Evolutionary conservation across 2,797 vertebrate genomes (phyloP).

Genomic region (Characodon lateralis): DNA sequence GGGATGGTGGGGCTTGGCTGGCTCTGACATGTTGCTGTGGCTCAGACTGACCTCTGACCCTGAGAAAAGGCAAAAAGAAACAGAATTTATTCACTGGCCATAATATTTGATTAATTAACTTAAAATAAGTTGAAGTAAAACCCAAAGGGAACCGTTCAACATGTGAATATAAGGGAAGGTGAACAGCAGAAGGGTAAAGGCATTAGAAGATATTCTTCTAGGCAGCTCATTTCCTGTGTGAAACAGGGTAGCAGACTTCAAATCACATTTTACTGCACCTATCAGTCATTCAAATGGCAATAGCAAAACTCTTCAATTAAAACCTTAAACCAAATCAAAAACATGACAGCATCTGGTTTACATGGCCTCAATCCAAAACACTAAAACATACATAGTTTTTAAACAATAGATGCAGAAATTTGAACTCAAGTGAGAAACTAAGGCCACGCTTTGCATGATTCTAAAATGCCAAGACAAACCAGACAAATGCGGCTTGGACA

Average conservation of each 20-base stretch:
- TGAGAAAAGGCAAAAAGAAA: conserved; percentile 29
- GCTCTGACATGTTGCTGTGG: conserved; percentile 88
- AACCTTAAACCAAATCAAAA: conserved; percentile 17
- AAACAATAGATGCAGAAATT: background rate
- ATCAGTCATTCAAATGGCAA: conserved; percentile 4
- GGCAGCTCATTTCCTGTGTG: conserved; percentile 64
- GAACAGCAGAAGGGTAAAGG: background rate
- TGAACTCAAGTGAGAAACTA: conserved; percentile 3
- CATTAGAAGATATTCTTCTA: conserved; percentile 19
- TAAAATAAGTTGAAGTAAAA: background rate
- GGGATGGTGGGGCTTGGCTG: conserved; percentile 78
- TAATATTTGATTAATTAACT: background rate
- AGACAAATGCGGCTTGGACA: conserved; percentile 5
- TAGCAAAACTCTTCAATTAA: conserved; percentile 3
- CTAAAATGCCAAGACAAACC: conserved; percentile 20
- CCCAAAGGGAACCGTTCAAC: background rate
- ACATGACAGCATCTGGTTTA: conserved; percentile 22
- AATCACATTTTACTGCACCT: conserved; percentile 16
- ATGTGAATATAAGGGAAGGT: background rate
- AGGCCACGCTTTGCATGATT: conserved; percentile 6
- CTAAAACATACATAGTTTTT: conserved; percentile 1
- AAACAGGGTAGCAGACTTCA: conserved; percentile 47
- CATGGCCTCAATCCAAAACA: conserved; percentile 4
- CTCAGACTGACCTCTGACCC: conserved; percentile 82
- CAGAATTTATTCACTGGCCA: background rate